Percentiles rank a stretch among this genome's conserved stretches.
Evolutionary conservation across 2,797 vertebrate genomes (phyloP).

Genomic region (Propithecus perrieri): DNA sequence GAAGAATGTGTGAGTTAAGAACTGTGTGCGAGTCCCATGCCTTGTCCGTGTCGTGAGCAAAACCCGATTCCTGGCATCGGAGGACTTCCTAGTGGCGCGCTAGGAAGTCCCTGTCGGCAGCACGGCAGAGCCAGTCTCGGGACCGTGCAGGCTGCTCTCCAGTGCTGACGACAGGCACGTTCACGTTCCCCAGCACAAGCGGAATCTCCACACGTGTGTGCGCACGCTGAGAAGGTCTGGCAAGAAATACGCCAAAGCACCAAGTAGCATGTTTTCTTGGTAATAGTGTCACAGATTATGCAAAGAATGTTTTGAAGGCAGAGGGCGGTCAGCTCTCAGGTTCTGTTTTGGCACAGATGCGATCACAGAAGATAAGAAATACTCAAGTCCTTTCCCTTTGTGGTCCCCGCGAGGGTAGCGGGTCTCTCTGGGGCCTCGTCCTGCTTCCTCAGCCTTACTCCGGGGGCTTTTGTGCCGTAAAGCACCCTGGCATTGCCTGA

Average conservation of each 20-base stretch:
- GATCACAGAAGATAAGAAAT: neutral
- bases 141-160: fast-evolving
- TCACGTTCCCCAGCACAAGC: fast-evolving
- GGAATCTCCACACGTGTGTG: fast-evolving
- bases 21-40: fast-evolving
- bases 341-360: neutral
- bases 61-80: fast-evolving
- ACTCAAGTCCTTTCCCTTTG: neutral
- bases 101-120: neutral
- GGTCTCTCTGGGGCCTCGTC: fast-evolving
- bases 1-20: neutral
- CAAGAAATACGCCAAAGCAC: too few species aligned
- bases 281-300: too few species aligned
- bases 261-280: neutral
- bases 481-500: constrained; percentile 87
- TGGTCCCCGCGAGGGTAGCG: too few species aligned
- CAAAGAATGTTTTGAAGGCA: neutral
- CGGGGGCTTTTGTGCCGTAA: constrained; percentile 79
- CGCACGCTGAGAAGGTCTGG: neutral
- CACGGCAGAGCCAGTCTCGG: fast-evolving
- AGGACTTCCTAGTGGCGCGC: fast-evolving
- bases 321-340: neutral
- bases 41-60: fast-evolving
- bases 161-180: fast-evolving
- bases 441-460: constrained; percentile 88